Conservation (phyloP, 2,888 invertebrate species). For the Diploptera punctata region DNA sequence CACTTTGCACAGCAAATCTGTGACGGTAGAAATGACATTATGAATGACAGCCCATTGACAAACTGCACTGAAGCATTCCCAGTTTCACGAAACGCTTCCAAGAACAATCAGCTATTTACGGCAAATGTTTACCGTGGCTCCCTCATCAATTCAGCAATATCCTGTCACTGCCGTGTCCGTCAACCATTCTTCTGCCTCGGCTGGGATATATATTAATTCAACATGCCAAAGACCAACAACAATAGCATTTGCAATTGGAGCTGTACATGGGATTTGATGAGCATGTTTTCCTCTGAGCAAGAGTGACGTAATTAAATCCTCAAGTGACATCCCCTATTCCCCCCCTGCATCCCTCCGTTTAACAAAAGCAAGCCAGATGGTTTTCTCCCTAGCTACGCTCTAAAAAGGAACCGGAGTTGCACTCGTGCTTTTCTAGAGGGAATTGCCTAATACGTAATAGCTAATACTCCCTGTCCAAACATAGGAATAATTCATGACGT, state of each 20-base stretch:
- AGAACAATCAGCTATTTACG: constrained; percentile 1
- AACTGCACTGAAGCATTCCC: background rate
- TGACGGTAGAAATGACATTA: background rate
- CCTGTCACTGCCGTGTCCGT: background rate
- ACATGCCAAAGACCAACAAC: background rate
- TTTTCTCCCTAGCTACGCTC: background rate
- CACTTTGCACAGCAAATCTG: background rate
- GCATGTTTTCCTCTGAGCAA: background rate
- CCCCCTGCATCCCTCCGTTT: background rate
- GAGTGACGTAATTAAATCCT: constrained; percentile 40
- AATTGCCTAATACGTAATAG: background rate
- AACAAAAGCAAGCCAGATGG: constrained; percentile 27
- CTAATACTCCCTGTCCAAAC: constrained; percentile 3
- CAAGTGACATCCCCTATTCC: constrained; percentile 27
- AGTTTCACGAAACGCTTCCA: background rate
- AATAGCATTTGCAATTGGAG: no score
- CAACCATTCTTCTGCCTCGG: background rate
- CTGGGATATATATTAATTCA: no score
- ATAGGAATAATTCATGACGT: constrained; percentile 16
- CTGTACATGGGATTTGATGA: background rate
- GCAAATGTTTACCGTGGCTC: background rate
- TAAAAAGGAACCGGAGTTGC: background rate
- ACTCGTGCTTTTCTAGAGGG: background rate
- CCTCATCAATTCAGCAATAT: background rate
- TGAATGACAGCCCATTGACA: background rate